phyloP scores from a whole-genome alignment of 2,797 vertebrate genomes.

The Pantherophis vulpinus region DNA sequence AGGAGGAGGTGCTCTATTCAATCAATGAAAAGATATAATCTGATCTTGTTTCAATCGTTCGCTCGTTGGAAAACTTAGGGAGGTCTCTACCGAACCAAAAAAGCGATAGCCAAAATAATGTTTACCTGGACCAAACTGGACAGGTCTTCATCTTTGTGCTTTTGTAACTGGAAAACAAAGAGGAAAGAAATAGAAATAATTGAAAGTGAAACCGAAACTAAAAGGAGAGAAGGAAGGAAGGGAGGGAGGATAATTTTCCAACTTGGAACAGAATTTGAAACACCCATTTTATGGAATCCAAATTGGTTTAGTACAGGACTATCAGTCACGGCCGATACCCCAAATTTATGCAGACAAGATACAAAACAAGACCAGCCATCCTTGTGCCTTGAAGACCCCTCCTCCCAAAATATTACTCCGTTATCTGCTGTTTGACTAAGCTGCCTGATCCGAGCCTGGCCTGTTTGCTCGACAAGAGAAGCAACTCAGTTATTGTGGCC shows the following conservation, averaged over 20 bases:
- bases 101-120: constrained; percentile 16
- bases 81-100: neutral
- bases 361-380: neutral
- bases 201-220: neutral
- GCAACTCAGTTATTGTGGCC: neutral
- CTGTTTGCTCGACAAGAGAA: too few species aligned
- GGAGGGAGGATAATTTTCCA: neutral
- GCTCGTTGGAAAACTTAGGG: constrained; percentile 11
- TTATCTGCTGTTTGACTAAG: neutral
- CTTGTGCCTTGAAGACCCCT: neutral
- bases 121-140: constrained; percentile 94
- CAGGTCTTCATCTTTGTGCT: constrained; percentile 96
- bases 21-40: neutral
- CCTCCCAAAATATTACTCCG: neutral
- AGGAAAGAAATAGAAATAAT: constrained; percentile 1
- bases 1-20: neutral
- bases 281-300: neutral
- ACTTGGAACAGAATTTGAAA: neutral
- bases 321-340: neutral
- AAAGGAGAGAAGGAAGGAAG: neutral
- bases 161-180: constrained; percentile 83
- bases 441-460: neutral
- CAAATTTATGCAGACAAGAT: neutral
- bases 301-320: neutral
- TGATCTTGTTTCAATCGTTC: neutral